Evolutionary conservation across 2,888 invertebrate species (phyloP).

Genomic region (Dynastes hyllus): DNA sequence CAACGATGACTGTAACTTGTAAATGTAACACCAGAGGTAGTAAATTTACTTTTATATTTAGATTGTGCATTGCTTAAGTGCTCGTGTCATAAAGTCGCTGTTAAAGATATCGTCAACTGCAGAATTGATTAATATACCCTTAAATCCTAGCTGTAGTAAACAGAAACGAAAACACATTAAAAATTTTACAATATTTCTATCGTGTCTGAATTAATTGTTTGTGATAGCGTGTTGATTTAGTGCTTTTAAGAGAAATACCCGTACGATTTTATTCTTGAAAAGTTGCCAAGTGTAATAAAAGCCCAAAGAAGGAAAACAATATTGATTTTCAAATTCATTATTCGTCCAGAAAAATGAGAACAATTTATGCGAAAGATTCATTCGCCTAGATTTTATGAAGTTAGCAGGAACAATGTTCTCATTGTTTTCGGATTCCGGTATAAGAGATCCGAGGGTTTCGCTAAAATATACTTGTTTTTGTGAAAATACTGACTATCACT

Average conservation of each 20-base stretch:
- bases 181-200: no score
- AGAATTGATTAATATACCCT: conserved; percentile 15
- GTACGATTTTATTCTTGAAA: no score
- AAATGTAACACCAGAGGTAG: conserved; percentile 11
- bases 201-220: no score
- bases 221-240: no score
- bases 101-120: conserved; percentile 2
- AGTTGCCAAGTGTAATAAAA: background rate
- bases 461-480: conserved; percentile 9
- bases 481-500: background rate
- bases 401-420: background rate
- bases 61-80: conserved; percentile 12
- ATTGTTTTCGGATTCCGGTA: conserved; percentile 2
- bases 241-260: no score
- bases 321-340: background rate
- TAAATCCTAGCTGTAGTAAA: no score
- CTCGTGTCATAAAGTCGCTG: conserved; percentile 7
- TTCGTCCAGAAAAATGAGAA: background rate
- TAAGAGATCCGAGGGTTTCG: background rate
- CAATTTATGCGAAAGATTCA: background rate
- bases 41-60: background rate
- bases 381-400: background rate
- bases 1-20: background rate
- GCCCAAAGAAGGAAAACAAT: background rate
- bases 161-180: no score